phyloP scores from a whole-genome alignment of 2,113 vertebrate genomes.

The Spilogale gracilis region DNA sequence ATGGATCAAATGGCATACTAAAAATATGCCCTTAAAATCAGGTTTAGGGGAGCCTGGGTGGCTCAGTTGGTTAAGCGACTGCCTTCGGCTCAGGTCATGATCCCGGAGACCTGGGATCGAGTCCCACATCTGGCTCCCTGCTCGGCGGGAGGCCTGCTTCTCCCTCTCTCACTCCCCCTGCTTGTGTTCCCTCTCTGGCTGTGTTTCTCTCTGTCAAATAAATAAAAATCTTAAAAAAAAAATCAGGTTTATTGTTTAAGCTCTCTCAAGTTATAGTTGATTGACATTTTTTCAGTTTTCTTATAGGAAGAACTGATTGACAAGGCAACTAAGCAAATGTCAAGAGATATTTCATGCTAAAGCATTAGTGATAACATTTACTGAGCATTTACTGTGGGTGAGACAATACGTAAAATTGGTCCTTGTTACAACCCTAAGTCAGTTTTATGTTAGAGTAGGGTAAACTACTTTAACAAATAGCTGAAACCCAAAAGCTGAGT shows the following conservation, averaged over 20 bases:
- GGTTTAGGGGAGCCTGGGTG: no score
- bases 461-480: neutral
- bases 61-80: no score
- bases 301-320: neutral
- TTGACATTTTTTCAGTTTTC: neutral
- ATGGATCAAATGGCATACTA: neutral
- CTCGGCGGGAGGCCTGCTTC: no score
- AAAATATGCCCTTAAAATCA: neutral
- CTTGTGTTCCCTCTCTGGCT: no score
- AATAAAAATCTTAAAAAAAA: no score
- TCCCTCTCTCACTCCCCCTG: no score
- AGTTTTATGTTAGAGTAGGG: neutral
- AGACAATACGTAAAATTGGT: neutral
- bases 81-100: no score
- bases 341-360: constrained; percentile 1
- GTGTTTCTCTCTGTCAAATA: no score
- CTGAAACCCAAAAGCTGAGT: neutral
- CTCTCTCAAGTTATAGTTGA: neutral
- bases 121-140: no score
- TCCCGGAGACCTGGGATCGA: no score
- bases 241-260: neutral
- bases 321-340: neutral
- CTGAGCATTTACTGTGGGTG: neutral
- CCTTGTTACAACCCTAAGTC: neutral
- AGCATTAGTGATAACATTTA: neutral